phyloP scores from a whole-genome alignment of 2,113 vertebrate species.

The Rhinogobius similis region DNA sequence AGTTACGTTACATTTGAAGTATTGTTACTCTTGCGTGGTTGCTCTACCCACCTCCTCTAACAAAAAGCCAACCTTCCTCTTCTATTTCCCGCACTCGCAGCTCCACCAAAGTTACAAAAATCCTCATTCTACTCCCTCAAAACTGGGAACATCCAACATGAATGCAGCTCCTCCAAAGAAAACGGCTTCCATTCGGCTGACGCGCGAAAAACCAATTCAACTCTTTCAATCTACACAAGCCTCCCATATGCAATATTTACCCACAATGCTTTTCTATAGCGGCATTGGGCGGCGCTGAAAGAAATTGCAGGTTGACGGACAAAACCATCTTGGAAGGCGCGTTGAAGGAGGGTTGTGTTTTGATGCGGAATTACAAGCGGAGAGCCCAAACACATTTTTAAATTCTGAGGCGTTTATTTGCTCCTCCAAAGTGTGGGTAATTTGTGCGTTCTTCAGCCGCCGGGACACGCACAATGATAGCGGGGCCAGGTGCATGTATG shows the following conservation, averaged over 20 bases:
- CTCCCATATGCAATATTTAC: conserved; percentile 30
- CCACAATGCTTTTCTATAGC: conserved; percentile 30
- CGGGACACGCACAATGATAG: conserved; percentile 18
- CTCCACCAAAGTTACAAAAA: conserved; percentile 6
- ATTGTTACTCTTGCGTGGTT: too few relatives aligned
- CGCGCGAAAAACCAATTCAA: conserved; percentile 28
- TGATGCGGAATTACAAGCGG: conserved; percentile 34
- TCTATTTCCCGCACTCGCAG: not conserved
- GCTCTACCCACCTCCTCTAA: conserved; percentile 5
- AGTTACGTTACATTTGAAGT: too few relatives aligned
- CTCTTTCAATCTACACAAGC: conserved; percentile 31
- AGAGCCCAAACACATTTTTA: conserved; percentile 42
- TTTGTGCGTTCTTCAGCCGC: conserved; percentile 30
- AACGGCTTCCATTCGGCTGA: conserved; percentile 27
- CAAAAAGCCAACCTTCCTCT: not conserved
- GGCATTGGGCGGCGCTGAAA: conserved; percentile 21
- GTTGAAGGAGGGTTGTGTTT: conserved; percentile 30
- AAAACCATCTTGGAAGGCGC: conserved; percentile 34
- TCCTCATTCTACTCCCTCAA: not conserved
- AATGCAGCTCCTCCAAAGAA: conserved; percentile 21
- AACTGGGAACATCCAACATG: conserved; percentile 3
- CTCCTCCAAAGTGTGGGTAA: conserved; percentile 40
- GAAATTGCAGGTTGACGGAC: conserved; percentile 38
- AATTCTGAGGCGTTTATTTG: conserved; percentile 46
- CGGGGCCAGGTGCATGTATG: conserved; percentile 37